Evolutionary conservation across 2,888 invertebrate species (phyloP).

Genomic region (Mantis religiosa): DNA sequence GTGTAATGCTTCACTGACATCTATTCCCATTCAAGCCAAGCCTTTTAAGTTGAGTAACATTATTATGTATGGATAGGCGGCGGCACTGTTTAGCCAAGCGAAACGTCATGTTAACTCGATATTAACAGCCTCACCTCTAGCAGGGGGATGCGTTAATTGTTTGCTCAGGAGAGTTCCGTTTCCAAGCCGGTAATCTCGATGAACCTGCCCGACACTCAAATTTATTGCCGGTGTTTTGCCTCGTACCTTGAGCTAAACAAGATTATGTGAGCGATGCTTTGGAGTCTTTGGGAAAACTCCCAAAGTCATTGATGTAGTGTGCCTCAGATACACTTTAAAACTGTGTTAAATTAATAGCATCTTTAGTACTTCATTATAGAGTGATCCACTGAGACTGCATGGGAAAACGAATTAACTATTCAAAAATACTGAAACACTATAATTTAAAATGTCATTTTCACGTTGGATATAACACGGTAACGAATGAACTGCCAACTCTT

Average conservation of each 20-base stretch:
- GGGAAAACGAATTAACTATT: too few relatives aligned
- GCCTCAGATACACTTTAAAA: too few relatives aligned
- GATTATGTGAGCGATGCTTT: not conserved
- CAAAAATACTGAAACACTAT: too few relatives aligned
- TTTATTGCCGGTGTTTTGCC: not conserved
- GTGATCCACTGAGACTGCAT: too few relatives aligned
- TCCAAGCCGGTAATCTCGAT: not conserved
- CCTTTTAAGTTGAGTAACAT: not conserved
- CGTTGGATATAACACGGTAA: too few relatives aligned
- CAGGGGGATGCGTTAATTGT: not conserved
- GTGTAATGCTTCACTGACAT: not conserved
- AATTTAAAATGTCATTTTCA: too few relatives aligned
- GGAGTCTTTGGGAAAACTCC: not conserved
- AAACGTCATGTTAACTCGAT: not conserved
- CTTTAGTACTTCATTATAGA: too few relatives aligned
- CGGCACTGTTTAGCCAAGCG: not conserved
- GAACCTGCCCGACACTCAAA: not conserved
- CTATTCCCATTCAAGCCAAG: not conserved
- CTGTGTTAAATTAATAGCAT: too few relatives aligned
- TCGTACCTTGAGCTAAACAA: not conserved
- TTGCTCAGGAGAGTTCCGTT: not conserved
- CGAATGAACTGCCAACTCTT: too few relatives aligned
- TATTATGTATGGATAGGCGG: not conserved
- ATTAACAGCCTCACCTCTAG: not conserved
- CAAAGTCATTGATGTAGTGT: not conserved